These are phyloP conservation scores for Proisotoma minuta DNA, from an alignment of 2,888 invertebrate species.

Conservation along the genomic window DNA sequence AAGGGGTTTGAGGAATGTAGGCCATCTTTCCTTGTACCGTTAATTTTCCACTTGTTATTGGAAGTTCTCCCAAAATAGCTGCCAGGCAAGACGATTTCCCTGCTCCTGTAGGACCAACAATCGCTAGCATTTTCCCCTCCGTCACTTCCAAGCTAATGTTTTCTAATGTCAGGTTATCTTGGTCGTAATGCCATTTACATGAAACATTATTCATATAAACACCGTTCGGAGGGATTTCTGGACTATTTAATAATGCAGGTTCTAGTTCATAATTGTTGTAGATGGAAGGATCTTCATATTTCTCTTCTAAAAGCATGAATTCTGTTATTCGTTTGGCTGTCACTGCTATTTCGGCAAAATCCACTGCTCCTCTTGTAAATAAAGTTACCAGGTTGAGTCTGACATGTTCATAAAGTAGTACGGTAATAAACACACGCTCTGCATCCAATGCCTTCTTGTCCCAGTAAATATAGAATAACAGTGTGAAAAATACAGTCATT, in stretches of 20 bases:
- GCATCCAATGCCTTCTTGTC: background rate
- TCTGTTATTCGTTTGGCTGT: slow-evolving; percentile 15
- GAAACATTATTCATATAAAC: slow-evolving; percentile 9
- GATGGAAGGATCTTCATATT: background rate
- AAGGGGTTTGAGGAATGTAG: slow-evolving; percentile 61
- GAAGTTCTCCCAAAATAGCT: slow-evolving; percentile 67
- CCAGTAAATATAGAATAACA: slow-evolving; percentile 11
- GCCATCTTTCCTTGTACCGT: slow-evolving; percentile 59
- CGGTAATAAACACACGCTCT: slow-evolving; percentile 20
- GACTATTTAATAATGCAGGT: background rate
- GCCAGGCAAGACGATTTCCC: slow-evolving; percentile 54
- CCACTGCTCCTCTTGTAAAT: slow-evolving; percentile 25
- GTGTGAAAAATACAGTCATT: slow-evolving; percentile 24
- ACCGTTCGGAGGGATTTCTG: background rate
- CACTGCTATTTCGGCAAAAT: slow-evolving; percentile 18
- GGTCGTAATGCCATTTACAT: slow-evolving; percentile 17
- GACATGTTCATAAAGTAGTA: slow-evolving; percentile 26
- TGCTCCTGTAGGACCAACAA: slow-evolving; percentile 73
- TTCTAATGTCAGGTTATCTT: slow-evolving; percentile 2
- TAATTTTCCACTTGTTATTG: slow-evolving; percentile 59
- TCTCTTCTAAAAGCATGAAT: slow-evolving; percentile 18
- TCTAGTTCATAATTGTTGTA: background rate
- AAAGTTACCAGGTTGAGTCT: slow-evolving; percentile 17
- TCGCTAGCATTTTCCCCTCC: slow-evolving; percentile 64
- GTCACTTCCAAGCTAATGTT: slow-evolving; percentile 11